Conservation (phyloP, 1,140 invertebrate genomes). For the Brachionus sp. region DNA sequence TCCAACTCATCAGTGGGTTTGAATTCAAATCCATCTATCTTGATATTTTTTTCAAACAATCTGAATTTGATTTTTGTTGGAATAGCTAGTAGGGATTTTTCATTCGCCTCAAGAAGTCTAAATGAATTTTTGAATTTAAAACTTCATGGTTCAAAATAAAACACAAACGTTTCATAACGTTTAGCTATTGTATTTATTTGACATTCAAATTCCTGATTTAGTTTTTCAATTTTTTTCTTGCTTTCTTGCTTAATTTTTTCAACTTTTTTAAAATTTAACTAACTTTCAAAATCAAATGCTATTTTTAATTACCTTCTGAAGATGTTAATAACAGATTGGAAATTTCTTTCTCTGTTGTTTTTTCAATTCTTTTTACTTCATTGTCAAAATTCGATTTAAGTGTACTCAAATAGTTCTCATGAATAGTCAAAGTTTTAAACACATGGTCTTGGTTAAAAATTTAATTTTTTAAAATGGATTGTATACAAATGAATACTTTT, state of each 20-base stretch:
- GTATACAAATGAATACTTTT: not conserved
- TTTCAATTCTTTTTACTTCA: not conserved
- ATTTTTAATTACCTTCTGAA: not conserved
- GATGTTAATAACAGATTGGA: not conserved
- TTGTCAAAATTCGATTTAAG: slow-evolving; percentile 5
- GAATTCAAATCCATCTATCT: not conserved
- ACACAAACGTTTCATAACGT: not conserved
- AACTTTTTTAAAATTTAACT: not conserved
- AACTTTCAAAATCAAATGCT: not conserved
- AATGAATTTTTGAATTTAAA: not conserved
- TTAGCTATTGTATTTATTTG: not conserved
- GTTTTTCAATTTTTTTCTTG: not conserved
- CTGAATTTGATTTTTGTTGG: slow-evolving; percentile 9
- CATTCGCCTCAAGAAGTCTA: not conserved
- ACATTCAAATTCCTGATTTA: not conserved
- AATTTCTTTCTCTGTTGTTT: not conserved
- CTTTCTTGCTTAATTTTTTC: not conserved
- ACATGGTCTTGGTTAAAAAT: not conserved
- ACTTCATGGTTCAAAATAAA: not conserved
- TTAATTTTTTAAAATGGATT: not conserved
- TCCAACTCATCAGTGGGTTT: not conserved
- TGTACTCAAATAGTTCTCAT: not conserved
- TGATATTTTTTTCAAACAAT: not conserved
- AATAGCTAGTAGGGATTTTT: not conserved
- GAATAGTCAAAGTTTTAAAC: not conserved